Evolutionary conservation across 1,140 invertebrate species (phyloP).

Genomic region (Pseudomyrmex dendroicus): DNA sequence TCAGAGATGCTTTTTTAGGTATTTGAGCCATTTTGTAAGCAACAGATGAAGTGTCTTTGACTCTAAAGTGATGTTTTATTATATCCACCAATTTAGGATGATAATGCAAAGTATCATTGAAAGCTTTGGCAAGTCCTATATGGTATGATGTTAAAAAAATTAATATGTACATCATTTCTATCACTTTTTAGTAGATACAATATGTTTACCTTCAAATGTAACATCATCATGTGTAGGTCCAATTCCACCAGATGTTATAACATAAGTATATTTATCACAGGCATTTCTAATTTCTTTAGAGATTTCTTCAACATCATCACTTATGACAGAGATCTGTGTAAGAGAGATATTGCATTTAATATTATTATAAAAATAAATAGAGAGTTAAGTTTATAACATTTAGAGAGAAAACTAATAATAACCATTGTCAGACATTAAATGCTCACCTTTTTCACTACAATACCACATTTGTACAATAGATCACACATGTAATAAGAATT

Average conservation of each 20-base stretch:
- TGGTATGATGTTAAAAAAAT: constrained; percentile 19
- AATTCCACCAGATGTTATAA: constrained; percentile 93
- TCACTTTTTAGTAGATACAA: constrained; percentile 9
- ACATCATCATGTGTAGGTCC: constrained; percentile 95
- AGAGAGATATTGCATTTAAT: constrained; percentile 22
- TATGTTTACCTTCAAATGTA: constrained; percentile 89
- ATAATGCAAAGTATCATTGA: constrained; percentile 86
- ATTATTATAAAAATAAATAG: constrained; percentile 1
- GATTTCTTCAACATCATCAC: constrained; percentile 90
- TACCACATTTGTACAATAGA: constrained; percentile 88
- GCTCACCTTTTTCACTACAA: constrained; percentile 87
- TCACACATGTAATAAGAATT: constrained; percentile 90
- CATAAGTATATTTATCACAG: constrained; percentile 87
- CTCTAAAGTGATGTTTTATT: constrained; percentile 84
- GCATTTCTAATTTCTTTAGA: constrained; percentile 89
- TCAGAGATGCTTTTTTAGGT: constrained; percentile 83
- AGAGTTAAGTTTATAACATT: background rate
- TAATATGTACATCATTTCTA: constrained; percentile 9
- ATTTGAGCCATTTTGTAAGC: constrained; percentile 86
- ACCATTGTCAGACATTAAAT: background rate
- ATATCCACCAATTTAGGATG: constrained; percentile 88
- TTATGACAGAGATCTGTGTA: constrained; percentile 88
- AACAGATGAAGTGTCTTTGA: constrained; percentile 78
- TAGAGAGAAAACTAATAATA: background rate
- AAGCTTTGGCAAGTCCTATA: constrained; percentile 89